Evolutionary conservation across 1,140 invertebrate genomes (phyloP), one percentile per base, ranked within the genome.

Genomic region (Rhyzopertha dominica): DNA sequence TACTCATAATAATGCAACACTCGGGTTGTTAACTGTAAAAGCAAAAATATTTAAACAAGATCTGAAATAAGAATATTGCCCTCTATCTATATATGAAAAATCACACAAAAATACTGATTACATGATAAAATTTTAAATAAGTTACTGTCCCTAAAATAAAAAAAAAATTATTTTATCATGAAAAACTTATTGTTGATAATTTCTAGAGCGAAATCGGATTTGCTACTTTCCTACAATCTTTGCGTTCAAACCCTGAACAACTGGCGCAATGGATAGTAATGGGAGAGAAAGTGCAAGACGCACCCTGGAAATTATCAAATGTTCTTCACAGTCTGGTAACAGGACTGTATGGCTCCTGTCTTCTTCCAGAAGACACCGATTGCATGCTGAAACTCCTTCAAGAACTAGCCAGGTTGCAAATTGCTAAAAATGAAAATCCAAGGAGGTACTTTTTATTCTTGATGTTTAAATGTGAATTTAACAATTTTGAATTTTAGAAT

Each of bases 291-390:
- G 64, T 74, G 26, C 56, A 72, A 9, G 51, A 61, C 22, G 61
- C 76, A 46, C 74, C 79, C 14, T 73, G 80, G 13, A 71, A 74
- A 10, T 77, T 88, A 62, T 79, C 82, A 2, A 74, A 72, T 18
- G 71, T 87, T 3, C 74, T 86, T 10, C 76, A 84, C 29, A 82
- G 81, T 1, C 68, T 95, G 4, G 77, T 90, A 9, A 79, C 85
- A 14, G 87, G 92, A 0, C 64, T 98, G 0, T 96, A 90, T 67
- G 88, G 79, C 30, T 87, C 82, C 67, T 87, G 82, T 58, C 75
- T 86, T 50, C 78, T 84, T 53, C 82, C 79, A 12, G 82, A 88
- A 52, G 94, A 98, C 69, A 84, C 91, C 58, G 75, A 80, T 22
- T 75, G 83, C 31, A 77, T 92, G 20, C 67, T 95, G 3, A 79